Evolutionary conservation across 2,797 vertebrate species (phyloP).

Genomic region (Acanthornis magna): DNA sequence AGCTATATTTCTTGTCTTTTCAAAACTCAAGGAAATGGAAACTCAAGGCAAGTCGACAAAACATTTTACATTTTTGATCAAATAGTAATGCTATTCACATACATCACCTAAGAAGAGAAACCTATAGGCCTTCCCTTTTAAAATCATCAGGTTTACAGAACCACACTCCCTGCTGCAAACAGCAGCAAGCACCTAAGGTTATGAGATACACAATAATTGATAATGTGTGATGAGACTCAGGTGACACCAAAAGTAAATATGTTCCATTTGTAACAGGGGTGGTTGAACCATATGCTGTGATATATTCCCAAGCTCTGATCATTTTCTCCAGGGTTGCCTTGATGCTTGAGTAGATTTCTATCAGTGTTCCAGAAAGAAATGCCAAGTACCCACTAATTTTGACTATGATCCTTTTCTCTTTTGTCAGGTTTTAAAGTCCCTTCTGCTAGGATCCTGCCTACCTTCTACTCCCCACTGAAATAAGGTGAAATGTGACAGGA

Average conservation of each 20-base stretch:
- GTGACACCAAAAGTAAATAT: not conserved
- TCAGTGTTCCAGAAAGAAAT: not conserved
- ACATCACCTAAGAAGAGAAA: not conserved
- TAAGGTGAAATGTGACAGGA: not conserved
- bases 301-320: not conserved
- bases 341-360: not conserved
- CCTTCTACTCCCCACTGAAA: not conserved
- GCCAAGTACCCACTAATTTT: not conserved
- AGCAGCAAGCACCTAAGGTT: not conserved
- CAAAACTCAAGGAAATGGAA: not conserved
- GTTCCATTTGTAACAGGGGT: not conserved
- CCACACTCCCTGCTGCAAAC: not conserved
- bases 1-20: not conserved
- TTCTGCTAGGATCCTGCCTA: not conserved
- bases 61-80: not conserved
- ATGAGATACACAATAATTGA: not conserved
- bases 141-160: not conserved
- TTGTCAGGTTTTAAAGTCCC: not conserved
- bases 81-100: not conserved
- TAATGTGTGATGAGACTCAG: not conserved
- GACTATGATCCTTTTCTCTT: not conserved
- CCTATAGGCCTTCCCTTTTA: not conserved
- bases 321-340: not conserved
- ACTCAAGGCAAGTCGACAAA: not conserved
- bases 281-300: not conserved